Evolutionary conservation across 2,888 invertebrate species (phyloP).

Genomic region (Drosophila falleni): DNA sequence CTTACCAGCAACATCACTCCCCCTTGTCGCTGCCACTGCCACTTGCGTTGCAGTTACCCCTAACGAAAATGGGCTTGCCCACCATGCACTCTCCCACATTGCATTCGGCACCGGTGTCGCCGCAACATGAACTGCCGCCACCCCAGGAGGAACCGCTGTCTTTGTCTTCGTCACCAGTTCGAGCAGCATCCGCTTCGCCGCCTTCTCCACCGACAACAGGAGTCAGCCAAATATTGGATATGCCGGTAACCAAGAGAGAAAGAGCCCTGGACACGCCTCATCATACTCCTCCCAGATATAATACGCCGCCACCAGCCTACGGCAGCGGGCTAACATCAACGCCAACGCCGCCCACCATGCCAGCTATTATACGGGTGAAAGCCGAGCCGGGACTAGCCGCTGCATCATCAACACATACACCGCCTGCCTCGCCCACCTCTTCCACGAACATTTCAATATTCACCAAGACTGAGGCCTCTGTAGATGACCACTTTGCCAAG

Average conservation of each 20-base stretch:
- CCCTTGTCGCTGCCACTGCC: constrained; percentile 27
- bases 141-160: constrained; percentile 80
- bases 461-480: constrained; percentile 86
- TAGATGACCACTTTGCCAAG: constrained; percentile 97
- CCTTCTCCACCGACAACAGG: constrained; percentile 51
- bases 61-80: constrained; percentile 52
- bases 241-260: constrained; percentile 49
- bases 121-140: constrained; percentile 67
- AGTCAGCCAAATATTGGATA: constrained; percentile 53
- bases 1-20: constrained; percentile 54
- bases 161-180: constrained; percentile 59
- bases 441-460: constrained; percentile 76
- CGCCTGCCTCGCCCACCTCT: constrained; percentile 77
- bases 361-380: constrained; percentile 82
- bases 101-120: constrained; percentile 59
- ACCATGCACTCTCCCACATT: constrained; percentile 67
- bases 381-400: constrained; percentile 79
- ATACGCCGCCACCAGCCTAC: constrained; percentile 70
- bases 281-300: constrained; percentile 70
- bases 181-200: constrained; percentile 57
- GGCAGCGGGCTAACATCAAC: constrained; percentile 52
- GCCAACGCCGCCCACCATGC: constrained; percentile 67
- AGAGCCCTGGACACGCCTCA: constrained; percentile 62
- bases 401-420: constrained; percentile 79
- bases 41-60: constrained; percentile 41